Percentiles rank a stretch among this genome's conserved stretches.
Evolutionary conservation across 2,797 vertebrate species (phyloP).

Genomic region (Sebastes itinus): DNA sequence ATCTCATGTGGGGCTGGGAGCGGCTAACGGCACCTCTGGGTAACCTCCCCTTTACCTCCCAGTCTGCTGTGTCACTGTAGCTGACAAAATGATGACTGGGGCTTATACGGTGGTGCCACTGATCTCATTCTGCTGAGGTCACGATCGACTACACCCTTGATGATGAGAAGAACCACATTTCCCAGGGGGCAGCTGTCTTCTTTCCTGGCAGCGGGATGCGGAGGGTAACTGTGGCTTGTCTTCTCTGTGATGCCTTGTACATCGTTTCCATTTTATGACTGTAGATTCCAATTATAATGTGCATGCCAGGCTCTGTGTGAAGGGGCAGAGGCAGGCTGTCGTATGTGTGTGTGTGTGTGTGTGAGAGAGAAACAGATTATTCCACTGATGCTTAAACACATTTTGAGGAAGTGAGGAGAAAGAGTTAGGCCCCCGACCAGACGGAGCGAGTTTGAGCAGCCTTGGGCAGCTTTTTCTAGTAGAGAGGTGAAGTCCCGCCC

Average conservation of each 20-base stretch:
- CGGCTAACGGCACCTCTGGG: not conserved
- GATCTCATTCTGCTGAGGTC: conserved; percentile 58
- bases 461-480: not conserved
- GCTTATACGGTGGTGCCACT: conserved; percentile 20
- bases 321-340: not conserved
- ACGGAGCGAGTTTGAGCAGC: not conserved
- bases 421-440: not conserved
- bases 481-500: too few species aligned
- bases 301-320: conserved; percentile 9
- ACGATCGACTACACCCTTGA: conserved; percentile 31
- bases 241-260: conserved; percentile 6
- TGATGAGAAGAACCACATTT: conserved; percentile 42
- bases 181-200: conserved; percentile 35
- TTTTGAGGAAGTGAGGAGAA: not conserved
- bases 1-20: conserved; percentile 12
- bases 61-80: conserved; percentile 46
- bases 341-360: not conserved
- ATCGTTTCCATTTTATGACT: conserved; percentile 18
- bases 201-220: conserved; percentile 27
- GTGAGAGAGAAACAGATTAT: not conserved
- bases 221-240: conserved; percentile 14
- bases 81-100: conserved; percentile 40
- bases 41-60: not conserved
- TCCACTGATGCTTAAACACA: not conserved
- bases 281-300: conserved; percentile 22